Evolutionary conservation across 1,140 invertebrate species (phyloP).

Genomic region (Trichoplusia ni): DNA sequence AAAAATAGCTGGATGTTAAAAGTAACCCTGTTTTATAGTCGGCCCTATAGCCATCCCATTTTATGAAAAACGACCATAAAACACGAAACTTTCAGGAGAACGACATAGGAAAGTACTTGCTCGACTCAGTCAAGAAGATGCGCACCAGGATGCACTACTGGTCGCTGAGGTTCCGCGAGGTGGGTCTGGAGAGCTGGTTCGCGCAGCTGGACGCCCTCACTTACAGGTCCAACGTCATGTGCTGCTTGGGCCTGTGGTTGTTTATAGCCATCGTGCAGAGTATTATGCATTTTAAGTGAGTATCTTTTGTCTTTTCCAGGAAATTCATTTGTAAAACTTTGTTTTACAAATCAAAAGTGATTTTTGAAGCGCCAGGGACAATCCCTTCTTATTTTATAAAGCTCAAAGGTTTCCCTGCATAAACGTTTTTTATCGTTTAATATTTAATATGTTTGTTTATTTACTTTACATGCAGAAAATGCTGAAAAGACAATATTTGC

Average conservation of each 20-base stretch:
- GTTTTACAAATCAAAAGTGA: neutral
- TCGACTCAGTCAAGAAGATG: slow-evolving; percentile 96
- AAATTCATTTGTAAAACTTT: too few species aligned
- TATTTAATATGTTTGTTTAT: too few species aligned
- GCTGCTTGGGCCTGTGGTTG: slow-evolving; percentile 94
- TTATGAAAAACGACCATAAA: too few species aligned
- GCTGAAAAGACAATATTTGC: too few species aligned
- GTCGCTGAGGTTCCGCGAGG: slow-evolving; percentile 92
- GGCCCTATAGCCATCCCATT: too few species aligned
- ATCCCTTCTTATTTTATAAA: too few species aligned
- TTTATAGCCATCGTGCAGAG: slow-evolving; percentile 92
- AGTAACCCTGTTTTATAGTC: too few species aligned
- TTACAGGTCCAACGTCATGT: slow-evolving; percentile 97
- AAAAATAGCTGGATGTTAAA: too few species aligned
- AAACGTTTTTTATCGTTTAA: too few species aligned
- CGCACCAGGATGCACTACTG: slow-evolving; percentile 92
- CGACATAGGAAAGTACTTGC: slow-evolving; percentile 93
- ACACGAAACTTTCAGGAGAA: slow-evolving; percentile 86
- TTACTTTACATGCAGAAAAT: too few species aligned
- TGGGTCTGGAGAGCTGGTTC: slow-evolving; percentile 83
- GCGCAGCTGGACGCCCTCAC: slow-evolving; percentile 93
- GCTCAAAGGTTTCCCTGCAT: too few species aligned
- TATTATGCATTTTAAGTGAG: slow-evolving; percentile 89
- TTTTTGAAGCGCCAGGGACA: neutral
- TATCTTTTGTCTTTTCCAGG: too few species aligned